These are phyloP conservation scores for Bryconaethiops microstoma DNA, from an alignment of 2,797 vertebrate species.

Conservation along the genomic window DNA sequence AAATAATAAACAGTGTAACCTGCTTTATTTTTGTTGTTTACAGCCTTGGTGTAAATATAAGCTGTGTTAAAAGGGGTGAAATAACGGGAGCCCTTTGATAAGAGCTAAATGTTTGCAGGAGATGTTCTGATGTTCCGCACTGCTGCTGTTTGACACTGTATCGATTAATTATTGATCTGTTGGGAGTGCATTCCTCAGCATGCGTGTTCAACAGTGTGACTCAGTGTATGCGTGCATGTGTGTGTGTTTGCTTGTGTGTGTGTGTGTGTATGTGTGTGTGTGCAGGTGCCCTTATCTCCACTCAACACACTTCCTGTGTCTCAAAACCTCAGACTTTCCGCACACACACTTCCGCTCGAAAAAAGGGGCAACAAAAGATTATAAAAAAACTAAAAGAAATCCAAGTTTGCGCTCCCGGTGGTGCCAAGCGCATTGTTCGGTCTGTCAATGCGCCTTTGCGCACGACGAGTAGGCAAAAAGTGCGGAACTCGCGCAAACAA, in stretches of 20 bases:
- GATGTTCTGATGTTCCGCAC: too few relatives aligned
- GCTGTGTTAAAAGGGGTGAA: too few relatives aligned
- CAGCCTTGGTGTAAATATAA: too few relatives aligned
- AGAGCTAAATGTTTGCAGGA: too few relatives aligned
- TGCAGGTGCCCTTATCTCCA: slow-evolving; percentile 86
- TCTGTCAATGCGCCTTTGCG: neutral
- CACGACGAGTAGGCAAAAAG: neutral
- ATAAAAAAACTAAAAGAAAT: neutral
- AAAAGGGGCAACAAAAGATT: slow-evolving; percentile 60
- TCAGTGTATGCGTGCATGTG: neutral
- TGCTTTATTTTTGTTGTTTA: too few relatives aligned
- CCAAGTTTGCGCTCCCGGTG: neutral
- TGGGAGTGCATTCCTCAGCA: neutral
- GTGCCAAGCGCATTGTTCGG: neutral
- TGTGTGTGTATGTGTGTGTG: slow-evolving; percentile 20
- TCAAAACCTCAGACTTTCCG: slow-evolving; percentile 84
- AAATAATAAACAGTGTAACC: too few relatives aligned
- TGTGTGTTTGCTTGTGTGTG: neutral
- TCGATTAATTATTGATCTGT: neutral
- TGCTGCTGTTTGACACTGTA: neutral
- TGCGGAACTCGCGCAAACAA: neutral
- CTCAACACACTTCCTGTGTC: slow-evolving; percentile 83
- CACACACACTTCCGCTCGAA: slow-evolving; percentile 70
- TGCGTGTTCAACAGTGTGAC: neutral
- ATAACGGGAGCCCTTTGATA: too few relatives aligned